Conservation (phyloP, 2,113 vertebrate genomes). For the Phylloscopus trochilus region DNA sequence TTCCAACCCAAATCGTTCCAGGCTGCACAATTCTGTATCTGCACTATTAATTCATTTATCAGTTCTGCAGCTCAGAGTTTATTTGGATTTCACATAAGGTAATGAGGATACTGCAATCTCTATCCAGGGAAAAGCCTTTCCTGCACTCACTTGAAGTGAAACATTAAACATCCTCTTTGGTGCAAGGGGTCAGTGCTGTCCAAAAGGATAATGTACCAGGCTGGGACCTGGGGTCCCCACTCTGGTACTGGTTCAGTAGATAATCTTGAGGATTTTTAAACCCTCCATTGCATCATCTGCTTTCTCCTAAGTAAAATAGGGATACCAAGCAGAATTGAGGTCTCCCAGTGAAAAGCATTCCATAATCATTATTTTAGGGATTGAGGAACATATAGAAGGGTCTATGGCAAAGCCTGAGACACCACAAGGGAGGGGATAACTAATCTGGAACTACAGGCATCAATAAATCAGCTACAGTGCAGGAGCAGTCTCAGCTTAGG, state of each 20-base stretch:
- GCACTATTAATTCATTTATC: neutral
- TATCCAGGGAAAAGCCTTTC: neutral
- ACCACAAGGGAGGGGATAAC: neutral
- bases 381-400: fast-evolving
- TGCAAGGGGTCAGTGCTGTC: neutral
- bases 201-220: fast-evolving
- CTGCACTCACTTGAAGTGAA: neutral
- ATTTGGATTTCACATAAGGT: neutral
- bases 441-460: neutral
- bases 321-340: neutral
- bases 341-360: neutral
- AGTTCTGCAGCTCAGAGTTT: neutral
- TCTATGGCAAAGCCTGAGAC: neutral
- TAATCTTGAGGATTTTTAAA: neutral
- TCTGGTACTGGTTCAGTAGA: neutral
- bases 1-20: neutral
- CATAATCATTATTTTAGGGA: neutral
- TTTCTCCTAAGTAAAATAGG: neutral
- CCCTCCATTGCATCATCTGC: fast-evolving
- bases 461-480: neutral
- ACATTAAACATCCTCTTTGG: neutral
- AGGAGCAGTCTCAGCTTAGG: neutral
- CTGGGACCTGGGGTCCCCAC: neutral
- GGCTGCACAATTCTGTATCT: neutral
- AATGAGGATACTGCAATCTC: neutral